Conservation (phyloP, 2,113 vertebrate species). For the Trogon surrucura region DNA sequence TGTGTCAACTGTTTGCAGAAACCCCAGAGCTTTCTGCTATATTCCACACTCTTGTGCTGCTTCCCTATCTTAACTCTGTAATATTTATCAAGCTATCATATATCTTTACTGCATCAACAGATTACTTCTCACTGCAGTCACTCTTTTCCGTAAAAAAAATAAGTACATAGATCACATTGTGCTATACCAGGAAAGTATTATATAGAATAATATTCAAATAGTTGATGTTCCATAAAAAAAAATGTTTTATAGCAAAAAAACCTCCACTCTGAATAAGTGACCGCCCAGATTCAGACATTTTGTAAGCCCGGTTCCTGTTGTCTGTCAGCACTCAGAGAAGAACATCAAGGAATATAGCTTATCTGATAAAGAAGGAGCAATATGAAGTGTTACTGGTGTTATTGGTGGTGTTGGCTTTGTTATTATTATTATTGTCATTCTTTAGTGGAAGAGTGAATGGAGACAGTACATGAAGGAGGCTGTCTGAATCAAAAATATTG, state of each 20-base stretch:
- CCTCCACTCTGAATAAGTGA: neutral
- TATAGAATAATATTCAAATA: neutral
- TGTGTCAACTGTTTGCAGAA: neutral
- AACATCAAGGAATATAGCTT: neutral
- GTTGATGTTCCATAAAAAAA: neutral
- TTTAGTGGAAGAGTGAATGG: neutral
- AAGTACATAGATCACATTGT: neutral
- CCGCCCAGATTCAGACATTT: neutral
- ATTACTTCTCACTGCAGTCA: neutral
- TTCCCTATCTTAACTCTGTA: neutral
- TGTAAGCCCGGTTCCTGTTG: neutral
- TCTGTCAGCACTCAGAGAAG: neutral
- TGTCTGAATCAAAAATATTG: neutral
- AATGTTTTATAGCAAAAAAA: neutral
- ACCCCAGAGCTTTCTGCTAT: neutral
- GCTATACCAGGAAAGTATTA: neutral
- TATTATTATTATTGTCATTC: neutral
- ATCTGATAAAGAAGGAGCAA: neutral
- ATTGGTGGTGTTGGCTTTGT: no score
- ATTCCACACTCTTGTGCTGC: rapidly evolving
- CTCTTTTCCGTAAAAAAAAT: neutral
- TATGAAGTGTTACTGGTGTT: neutral
- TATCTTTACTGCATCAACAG: conserved; percentile 3
- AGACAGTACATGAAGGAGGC: neutral
- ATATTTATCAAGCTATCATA: neutral